Conservation (phyloP, 1,140 invertebrate species). For the Octopus bimaculoides region DNA sequence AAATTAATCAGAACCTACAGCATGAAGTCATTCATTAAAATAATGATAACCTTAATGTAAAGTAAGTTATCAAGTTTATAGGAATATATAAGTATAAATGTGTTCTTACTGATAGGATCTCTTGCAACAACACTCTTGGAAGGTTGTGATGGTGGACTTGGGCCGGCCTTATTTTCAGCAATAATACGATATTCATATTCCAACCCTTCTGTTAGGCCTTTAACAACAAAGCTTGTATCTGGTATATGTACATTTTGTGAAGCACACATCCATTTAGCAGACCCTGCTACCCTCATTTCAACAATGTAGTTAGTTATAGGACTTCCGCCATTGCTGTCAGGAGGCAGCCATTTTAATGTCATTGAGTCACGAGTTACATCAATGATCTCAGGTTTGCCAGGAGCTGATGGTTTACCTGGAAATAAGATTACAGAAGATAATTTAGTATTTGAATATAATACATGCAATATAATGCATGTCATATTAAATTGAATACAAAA, state of each 20-base stretch:
- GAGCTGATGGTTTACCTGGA: constrained; percentile 58
- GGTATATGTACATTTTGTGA: constrained; percentile 69
- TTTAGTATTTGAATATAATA: too few species aligned
- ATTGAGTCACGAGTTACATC: constrained; percentile 90
- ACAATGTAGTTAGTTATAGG: constrained; percentile 94
- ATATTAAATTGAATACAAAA: too few species aligned
- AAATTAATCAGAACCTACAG: too few species aligned
- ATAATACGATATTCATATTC: constrained; percentile 97
- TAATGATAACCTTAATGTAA: too few species aligned
- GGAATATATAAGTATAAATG: too few species aligned
- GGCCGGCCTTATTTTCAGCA: constrained; percentile 94
- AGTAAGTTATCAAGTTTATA: too few species aligned
- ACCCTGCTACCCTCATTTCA: constrained; percentile 85
- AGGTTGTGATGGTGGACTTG: constrained; percentile 74
- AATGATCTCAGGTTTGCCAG: constrained; percentile 70
- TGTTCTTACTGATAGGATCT: constrained; percentile 62
- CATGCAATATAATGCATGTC: too few species aligned
- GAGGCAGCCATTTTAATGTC: constrained; percentile 86
- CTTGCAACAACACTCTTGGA: constrained; percentile 69
- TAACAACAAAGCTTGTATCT: constrained; percentile 44
- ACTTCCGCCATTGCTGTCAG: constrained; percentile 84
- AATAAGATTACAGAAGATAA: neutral
- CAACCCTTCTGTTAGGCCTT: constrained; percentile 82
- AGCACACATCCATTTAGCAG: constrained; percentile 57
- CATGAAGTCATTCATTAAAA: too few species aligned